A percentile compares a stretch with the other conserved stretches of the same genome.
Evolutionary conservation across 2,113 vertebrate genomes (phyloP).

Genomic region (Leptobrachium leishanense): DNA sequence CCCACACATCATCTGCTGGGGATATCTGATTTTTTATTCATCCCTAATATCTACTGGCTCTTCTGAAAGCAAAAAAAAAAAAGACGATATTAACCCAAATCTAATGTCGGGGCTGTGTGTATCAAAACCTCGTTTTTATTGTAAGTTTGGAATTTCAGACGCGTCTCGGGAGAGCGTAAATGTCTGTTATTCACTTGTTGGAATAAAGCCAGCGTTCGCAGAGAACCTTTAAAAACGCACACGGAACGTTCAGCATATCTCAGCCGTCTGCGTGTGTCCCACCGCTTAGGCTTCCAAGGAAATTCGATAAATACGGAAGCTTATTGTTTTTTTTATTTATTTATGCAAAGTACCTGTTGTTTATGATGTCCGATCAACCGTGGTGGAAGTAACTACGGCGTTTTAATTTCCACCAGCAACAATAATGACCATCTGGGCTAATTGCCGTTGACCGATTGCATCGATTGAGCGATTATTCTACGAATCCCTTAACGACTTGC

Average conservation of each 20-base stretch:
- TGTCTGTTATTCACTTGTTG: neutral
- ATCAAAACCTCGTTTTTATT: constrained; percentile 5
- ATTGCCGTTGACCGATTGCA: neutral
- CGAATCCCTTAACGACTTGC: neutral
- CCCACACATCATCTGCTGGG: constrained; percentile 32
- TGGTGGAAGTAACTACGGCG: neutral
- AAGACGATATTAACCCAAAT: constrained; percentile 44
- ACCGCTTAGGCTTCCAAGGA: constrained; percentile 1
- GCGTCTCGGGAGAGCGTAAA: neutral
- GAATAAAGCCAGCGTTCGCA: constrained; percentile 1
- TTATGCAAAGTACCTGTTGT: neutral
- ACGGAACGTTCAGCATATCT: constrained; percentile 15
- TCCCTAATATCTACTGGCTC: constrained; percentile 4
- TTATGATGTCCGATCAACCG: neutral
- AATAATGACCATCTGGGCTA: neutral
- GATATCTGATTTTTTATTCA: neutral
- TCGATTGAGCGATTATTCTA: neutral
- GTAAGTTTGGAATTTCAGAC: constrained; percentile 1
- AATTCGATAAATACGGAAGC: constrained; percentile 7
- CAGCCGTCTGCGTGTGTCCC: neutral
- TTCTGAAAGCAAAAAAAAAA: constrained; percentile 22
- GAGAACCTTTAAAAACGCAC: constrained; percentile 14
- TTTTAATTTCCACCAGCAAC: neutral
- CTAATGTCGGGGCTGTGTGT: constrained; percentile 7
- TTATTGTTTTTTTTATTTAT: neutral